Conservation (phyloP, 1,140 invertebrate species). For the Chironomus striatipennis region DNA sequence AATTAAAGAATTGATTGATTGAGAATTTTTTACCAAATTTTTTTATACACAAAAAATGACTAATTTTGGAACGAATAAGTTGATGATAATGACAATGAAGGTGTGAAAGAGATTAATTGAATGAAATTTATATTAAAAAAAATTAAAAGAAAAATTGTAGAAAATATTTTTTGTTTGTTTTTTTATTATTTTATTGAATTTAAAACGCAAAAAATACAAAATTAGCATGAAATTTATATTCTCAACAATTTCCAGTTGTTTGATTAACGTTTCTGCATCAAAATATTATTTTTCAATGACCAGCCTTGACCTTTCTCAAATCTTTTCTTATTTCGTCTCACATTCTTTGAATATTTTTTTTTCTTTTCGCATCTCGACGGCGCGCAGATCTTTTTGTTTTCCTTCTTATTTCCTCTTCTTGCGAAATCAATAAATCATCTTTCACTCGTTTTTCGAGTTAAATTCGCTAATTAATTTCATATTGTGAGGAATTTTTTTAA, state of each 20-base stretch:
- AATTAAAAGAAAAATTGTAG: too few species aligned
- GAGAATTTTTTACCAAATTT: not conserved
- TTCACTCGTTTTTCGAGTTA: not conserved
- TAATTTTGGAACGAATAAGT: too few species aligned
- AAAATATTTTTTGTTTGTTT: too few species aligned
- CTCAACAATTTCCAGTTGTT: not conserved
- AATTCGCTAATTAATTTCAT: not conserved
- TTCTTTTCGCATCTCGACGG: not conserved
- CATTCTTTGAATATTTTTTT: not conserved
- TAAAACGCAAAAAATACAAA: too few species aligned
- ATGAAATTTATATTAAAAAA: too few species aligned
- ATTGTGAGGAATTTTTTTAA: too few species aligned
- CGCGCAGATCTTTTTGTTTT: not conserved
- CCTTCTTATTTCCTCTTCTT: not conserved
- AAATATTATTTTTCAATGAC: not conserved
- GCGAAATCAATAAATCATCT: not conserved
- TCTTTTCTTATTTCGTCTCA: not conserved
- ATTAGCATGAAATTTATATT: too few species aligned
- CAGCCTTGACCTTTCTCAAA: constrained; percentile 1
- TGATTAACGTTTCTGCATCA: not conserved
- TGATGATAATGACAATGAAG: too few species aligned
- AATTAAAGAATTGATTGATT: not conserved
- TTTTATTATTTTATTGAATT: too few species aligned
- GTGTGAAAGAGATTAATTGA: too few species aligned
- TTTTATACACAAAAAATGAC: too few species aligned